phyloP scores from a whole-genome alignment of 2,888 invertebrate species.

The Brenthis daphne region DNA sequence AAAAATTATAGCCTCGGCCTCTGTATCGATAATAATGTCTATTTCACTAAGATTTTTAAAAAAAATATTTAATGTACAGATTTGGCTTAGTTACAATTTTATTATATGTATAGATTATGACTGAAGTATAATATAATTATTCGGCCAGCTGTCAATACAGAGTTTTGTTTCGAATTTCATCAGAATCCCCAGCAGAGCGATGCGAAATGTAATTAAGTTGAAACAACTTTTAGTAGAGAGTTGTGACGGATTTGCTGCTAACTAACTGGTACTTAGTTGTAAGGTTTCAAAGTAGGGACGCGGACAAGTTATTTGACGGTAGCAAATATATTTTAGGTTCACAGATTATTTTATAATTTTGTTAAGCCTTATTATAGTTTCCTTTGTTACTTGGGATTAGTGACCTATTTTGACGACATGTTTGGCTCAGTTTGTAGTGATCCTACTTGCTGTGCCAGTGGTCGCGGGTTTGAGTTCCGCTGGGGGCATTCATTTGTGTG shows the following conservation, averaged over 20 bases:
- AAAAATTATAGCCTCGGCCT: too few species aligned
- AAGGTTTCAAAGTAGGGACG: conserved; percentile 29
- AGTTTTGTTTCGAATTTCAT: conserved; percentile 20
- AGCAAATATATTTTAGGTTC: conserved; percentile 4
- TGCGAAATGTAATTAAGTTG: conserved; percentile 31
- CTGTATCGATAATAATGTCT: too few species aligned
- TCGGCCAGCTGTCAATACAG: background rate
- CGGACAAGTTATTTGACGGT: background rate
- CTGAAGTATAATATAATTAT: background rate
- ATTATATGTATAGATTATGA: background rate
- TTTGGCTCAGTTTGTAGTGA: too few species aligned
- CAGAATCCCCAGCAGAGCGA: conserved; percentile 24
- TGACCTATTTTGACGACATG: background rate
- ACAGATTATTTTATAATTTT: conserved; percentile 14
- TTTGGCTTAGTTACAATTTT: too few species aligned
- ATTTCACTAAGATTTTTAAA: too few species aligned
- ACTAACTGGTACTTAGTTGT: conserved; percentile 26
- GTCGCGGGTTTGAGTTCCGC: too few species aligned
- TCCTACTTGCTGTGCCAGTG: too few species aligned
- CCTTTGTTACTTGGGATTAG: background rate
- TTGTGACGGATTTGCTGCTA: conserved; percentile 37
- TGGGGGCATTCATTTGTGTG: too few species aligned
- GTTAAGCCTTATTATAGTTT: background rate
- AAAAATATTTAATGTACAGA: too few species aligned
- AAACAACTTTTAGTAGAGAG: conserved; percentile 39